Evolutionary conservation across 92 coral and sea anemone genomes (phyloP).

Genomic region (Epizoanthus illoricatus): DNA sequence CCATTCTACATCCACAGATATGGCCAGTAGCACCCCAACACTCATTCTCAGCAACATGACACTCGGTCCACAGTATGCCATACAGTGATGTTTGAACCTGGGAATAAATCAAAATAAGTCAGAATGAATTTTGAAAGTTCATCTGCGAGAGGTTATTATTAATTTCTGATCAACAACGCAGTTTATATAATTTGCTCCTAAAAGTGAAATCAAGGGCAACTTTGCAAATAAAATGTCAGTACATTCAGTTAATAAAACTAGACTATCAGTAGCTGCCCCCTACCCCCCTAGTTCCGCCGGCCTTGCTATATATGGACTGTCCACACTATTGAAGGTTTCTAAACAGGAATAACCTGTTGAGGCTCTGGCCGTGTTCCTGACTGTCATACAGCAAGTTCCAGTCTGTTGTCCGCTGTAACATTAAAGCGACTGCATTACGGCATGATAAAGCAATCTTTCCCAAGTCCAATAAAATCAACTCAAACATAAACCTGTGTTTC

Average conservation of each 20-base stretch:
- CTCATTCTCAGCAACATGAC: conserved; percentile 53
- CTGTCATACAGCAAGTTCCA: conserved; percentile 83
- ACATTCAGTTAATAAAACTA: too few species aligned
- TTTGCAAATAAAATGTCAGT: too few species aligned
- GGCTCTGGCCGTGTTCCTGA: conserved; percentile 84
- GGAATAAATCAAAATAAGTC: background rate
- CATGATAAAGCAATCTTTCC: too few species aligned
- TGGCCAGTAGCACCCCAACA: conserved; percentile 9
- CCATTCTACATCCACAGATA: conserved; percentile 34
- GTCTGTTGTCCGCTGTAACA: conserved; percentile 37
- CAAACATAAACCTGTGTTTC: too few species aligned
- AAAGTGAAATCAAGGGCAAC: too few species aligned
- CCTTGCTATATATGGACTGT: background rate
- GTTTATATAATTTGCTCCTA: too few species aligned
- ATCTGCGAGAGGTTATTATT: background rate
- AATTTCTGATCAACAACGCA: background rate
- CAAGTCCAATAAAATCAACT: too few species aligned
- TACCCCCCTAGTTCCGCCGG: background rate
- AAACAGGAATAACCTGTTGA: conserved; percentile 67
- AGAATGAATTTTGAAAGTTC: too few species aligned
- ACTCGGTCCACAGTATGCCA: conserved; percentile 74
- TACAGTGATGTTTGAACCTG: conserved; percentile 94
- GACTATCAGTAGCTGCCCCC: too few species aligned
- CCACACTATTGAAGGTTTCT: background rate
- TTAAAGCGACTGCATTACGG: too few species aligned